phyloP scores from a whole-genome alignment of 2,888 invertebrate genomes.

The Brachynemurus nebulosus region DNA sequence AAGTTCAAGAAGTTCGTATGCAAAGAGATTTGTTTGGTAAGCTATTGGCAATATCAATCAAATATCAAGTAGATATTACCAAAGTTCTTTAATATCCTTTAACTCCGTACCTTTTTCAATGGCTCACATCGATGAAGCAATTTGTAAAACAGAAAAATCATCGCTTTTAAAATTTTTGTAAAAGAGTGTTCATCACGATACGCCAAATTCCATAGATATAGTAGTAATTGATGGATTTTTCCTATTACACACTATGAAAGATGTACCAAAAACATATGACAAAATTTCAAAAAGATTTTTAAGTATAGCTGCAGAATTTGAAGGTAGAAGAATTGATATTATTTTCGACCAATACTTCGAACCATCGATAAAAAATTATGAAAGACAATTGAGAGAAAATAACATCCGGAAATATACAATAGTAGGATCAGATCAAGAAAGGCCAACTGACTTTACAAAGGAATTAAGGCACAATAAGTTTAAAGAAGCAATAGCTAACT shows the following conservation, averaged over 20 bases:
- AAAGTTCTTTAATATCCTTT: constrained; percentile 17
- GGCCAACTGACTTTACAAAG: too few species aligned
- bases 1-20: constrained; percentile 13
- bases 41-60: constrained; percentile 15
- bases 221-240: constrained; percentile 14
- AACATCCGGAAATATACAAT: too few species aligned
- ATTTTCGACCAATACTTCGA: too few species aligned
- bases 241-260: constrained; percentile 11
- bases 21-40: constrained; percentile 14
- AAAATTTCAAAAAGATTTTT: too few species aligned
- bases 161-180: constrained; percentile 3
- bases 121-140: constrained; percentile 10
- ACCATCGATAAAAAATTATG: too few species aligned
- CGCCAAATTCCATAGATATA: constrained; percentile 8
- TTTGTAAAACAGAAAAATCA: constrained; percentile 11
- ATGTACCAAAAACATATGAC: too few species aligned
- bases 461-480: too few species aligned
- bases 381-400: too few species aligned
- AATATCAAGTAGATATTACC: constrained; percentile 14
- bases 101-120: constrained; percentile 14
- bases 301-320: too few species aligned
- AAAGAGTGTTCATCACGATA: constrained; percentile 2
- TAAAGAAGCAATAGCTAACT: too few species aligned
- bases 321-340: too few species aligned
- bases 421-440: too few species aligned